These are phyloP conservation scores for Zoanthus sansibaricus DNA, from an alignment of 92 coral and sea anemone species.

Conservation along the genomic window DNA sequence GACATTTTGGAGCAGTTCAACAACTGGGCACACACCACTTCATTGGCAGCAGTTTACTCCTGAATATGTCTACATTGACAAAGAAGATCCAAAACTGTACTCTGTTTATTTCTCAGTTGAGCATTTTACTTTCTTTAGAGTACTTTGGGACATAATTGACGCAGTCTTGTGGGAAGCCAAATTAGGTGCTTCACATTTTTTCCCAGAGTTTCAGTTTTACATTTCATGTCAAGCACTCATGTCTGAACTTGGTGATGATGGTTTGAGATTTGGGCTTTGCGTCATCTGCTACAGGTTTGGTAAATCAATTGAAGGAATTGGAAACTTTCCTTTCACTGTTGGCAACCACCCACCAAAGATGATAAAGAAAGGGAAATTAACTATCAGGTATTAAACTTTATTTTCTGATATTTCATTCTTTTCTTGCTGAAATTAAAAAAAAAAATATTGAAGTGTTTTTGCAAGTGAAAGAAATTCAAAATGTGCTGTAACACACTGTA, in stretches of 20 bases:
- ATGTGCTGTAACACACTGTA: no score
- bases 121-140: slow-evolving; percentile 89
- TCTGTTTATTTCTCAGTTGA: slow-evolving; percentile 92
- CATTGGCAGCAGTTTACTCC: slow-evolving; percentile 91
- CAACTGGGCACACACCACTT: slow-evolving; percentile 74
- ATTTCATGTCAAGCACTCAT: slow-evolving; percentile 93
- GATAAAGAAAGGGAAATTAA: slow-evolving; percentile 82
- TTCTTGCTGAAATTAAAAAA: not conserved
- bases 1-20: slow-evolving; percentile 95
- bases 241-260: slow-evolving; percentile 87
- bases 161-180: slow-evolving; percentile 87
- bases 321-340: slow-evolving; percentile 89
- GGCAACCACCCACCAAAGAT: slow-evolving; percentile 89
- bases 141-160: slow-evolving; percentile 89
- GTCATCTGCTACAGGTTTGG: slow-evolving; percentile 87
- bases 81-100: slow-evolving; percentile 63
- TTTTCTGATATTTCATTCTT: not conserved
- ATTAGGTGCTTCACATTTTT: slow-evolving; percentile 85
- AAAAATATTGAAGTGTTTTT: no score
- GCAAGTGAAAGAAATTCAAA: no score
- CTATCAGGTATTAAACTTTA: slow-evolving; percentile 73
- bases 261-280: slow-evolving; percentile 88
- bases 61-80: slow-evolving; percentile 68
- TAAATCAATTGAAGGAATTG: slow-evolving; percentile 84
- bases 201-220: slow-evolving; percentile 87